A percentile compares a stretch with the other conserved stretches of the same genome.
phyloP scores from a whole-genome alignment of 2,888 invertebrate genomes.

The Mechanitis messenoides region DNA sequence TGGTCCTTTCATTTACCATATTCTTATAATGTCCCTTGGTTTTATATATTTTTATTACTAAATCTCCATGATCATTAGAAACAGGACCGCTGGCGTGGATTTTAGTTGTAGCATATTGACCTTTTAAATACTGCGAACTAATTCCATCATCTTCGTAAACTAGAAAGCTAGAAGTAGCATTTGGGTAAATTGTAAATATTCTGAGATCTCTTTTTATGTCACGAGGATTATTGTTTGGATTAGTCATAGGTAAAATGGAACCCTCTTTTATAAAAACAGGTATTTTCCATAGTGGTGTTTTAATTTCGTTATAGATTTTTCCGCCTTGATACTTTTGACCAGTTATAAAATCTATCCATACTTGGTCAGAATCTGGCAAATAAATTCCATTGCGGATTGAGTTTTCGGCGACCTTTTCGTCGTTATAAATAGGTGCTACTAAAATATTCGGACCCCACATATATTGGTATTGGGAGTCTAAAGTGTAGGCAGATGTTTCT shows the following conservation, averaged over 20 bases:
- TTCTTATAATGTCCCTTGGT: constrained; percentile 50
- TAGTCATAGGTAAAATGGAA: constrained; percentile 62
- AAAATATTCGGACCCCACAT: constrained; percentile 70
- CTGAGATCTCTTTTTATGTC: constrained; percentile 53
- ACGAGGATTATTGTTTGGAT: constrained; percentile 58
- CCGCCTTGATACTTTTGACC: constrained; percentile 65
- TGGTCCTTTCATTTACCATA: constrained; percentile 50
- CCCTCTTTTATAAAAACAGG: constrained; percentile 65
- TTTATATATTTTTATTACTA: constrained; percentile 50
- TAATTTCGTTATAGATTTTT: constrained; percentile 54
- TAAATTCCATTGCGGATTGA: constrained; percentile 54
- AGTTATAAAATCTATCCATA: constrained; percentile 64
- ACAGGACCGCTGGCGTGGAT: constrained; percentile 43
- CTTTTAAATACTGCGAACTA: constrained; percentile 48
- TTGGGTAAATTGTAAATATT: constrained; percentile 56
- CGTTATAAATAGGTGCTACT: constrained; percentile 61
- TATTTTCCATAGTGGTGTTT: constrained; percentile 60
- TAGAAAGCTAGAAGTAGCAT: constrained; percentile 43
- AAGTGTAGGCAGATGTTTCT: constrained; percentile 48
- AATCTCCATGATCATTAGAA: constrained; percentile 42
- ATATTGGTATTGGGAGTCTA: constrained; percentile 63
- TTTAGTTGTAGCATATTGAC: constrained; percentile 47
- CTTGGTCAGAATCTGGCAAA: constrained; percentile 51
- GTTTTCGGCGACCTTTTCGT: constrained; percentile 31
- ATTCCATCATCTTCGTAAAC: constrained; percentile 68